Evolutionary conservation across 1,140 invertebrate genomes (phyloP).

Genomic region (Drosophila mauritiana): DNA sequence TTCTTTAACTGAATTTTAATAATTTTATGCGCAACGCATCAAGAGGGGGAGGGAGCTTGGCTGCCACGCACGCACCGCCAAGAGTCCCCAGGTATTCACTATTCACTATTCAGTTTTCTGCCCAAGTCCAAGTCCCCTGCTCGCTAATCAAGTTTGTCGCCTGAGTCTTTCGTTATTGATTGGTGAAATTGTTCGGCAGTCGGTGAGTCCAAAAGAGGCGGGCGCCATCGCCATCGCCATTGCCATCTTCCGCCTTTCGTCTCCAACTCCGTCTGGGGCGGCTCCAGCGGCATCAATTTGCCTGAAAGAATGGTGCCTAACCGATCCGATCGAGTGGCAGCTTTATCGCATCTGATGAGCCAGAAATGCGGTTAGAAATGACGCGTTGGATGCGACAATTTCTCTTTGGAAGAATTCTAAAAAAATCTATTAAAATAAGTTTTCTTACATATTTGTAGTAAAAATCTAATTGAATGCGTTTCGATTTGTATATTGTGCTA

Average conservation of each 20-base stretch:
- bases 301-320: slow-evolving; percentile 47
- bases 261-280: slow-evolving; percentile 42
- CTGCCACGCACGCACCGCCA: slow-evolving; percentile 49
- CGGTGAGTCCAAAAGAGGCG: slow-evolving; percentile 48
- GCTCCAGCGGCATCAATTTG: slow-evolving; percentile 56
- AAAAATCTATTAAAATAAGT: slow-evolving; percentile 12
- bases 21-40: slow-evolving; percentile 75
- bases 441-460: no score
- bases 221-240: slow-evolving; percentile 31
- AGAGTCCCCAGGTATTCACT: slow-evolving; percentile 11
- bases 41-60: slow-evolving; percentile 23
- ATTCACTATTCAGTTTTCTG: slow-evolving; percentile 19
- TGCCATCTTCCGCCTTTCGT: slow-evolving; percentile 19
- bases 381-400: slow-evolving; percentile 9
- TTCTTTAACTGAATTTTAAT: slow-evolving; percentile 83
- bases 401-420: slow-evolving; percentile 29
- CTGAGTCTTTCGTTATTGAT: slow-evolving; percentile 83
- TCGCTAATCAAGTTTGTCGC: slow-evolving; percentile 79
- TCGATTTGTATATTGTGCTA: no score
- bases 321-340: slow-evolving; percentile 36
- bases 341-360: slow-evolving; percentile 41
- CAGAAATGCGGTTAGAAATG: slow-evolving; percentile 47
- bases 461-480: no score
- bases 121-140: slow-evolving; percentile 22
- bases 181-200: slow-evolving; percentile 74